A percentile compares a stretch with the other conserved stretches of the same genome.
phyloP scores from a whole-genome alignment of 2,888 invertebrate species.

The Drosophila paracracens region DNA sequence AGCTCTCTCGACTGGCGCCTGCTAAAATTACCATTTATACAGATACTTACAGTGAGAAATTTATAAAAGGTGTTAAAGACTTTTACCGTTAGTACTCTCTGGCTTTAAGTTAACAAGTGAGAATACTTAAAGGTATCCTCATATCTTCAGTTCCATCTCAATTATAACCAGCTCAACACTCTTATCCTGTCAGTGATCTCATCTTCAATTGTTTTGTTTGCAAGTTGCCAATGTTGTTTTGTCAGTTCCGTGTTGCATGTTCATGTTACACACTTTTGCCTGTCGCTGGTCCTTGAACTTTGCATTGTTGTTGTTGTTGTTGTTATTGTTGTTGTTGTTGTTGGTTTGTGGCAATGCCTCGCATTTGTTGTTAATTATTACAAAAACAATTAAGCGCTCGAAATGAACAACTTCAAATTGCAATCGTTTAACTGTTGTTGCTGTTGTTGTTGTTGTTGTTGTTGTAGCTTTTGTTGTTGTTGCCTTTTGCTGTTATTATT shows the following conservation, averaged over 20 bases:
- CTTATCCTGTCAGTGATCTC: neutral
- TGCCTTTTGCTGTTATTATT: conserved; percentile 39
- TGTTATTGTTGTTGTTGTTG: conserved; percentile 25
- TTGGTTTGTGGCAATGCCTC: conserved; percentile 35
- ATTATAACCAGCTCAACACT: neutral
- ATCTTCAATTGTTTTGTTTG: conserved; percentile 18
- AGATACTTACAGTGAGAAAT: neutral
- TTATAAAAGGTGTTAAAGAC: fast-evolving
- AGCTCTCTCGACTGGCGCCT: neutral
- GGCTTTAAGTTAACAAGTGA: neutral
- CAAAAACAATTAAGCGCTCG: conserved; percentile 71
- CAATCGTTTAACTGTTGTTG: conserved; percentile 64
- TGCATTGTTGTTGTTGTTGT: conserved; percentile 33
- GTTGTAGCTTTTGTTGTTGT: neutral
- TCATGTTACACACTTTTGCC: conserved; percentile 34
- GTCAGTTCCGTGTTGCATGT: conserved; percentile 49
- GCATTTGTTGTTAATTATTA: conserved; percentile 74
- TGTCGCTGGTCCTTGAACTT: conserved; percentile 61
- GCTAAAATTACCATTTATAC: neutral
- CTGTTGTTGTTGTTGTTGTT: conserved; percentile 49
- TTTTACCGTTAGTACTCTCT: neutral
- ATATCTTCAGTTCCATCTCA: neutral
- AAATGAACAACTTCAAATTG: conserved; percentile 78
- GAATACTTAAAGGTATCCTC: neutral
- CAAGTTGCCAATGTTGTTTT: conserved; percentile 39